These are phyloP conservation scores for Semibalanus balanoides DNA, from an alignment of 1,140 invertebrate species.

Conservation along the genomic window DNA sequence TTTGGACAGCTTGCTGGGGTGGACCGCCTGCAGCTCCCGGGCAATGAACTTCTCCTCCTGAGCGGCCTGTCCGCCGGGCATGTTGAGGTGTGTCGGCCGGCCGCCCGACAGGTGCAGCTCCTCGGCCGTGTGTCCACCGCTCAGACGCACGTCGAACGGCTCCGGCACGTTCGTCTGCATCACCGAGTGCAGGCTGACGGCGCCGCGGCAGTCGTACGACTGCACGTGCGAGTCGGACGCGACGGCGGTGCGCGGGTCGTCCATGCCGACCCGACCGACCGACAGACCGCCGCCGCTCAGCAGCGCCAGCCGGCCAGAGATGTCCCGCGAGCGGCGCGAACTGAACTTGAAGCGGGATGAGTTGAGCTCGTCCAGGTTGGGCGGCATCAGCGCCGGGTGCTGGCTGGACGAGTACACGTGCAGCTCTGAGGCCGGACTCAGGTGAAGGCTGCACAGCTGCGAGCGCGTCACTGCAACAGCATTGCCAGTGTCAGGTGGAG, in stretches of 20 bases:
- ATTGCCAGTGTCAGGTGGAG: no score
- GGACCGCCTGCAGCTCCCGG: slow-evolving; percentile 36
- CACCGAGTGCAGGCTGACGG: slow-evolving; percentile 46
- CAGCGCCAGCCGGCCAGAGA: background rate
- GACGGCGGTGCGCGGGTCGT: no score
- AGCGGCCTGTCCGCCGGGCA: slow-evolving; percentile 52
- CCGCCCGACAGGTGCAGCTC: slow-evolving; percentile 1
- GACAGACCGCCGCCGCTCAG: background rate
- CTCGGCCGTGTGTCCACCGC: background rate
- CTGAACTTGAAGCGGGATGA: background rate
- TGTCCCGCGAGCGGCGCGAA: background rate
- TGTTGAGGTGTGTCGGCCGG: slow-evolving; percentile 41
- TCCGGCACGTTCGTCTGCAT: slow-evolving; percentile 59
- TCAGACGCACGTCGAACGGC: slow-evolving; percentile 26
- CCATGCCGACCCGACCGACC: background rate
- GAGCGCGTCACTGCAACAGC: background rate
- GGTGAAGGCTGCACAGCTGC: background rate
- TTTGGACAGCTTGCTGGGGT: background rate
- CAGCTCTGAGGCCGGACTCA: background rate
- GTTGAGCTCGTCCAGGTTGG: background rate
- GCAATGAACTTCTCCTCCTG: slow-evolving; percentile 49
- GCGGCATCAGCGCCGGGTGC: background rate
- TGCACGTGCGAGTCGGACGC: slow-evolving; percentile 38
- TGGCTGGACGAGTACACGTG: background rate
- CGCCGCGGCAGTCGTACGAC: slow-evolving; percentile 51